Evolutionary conservation across 2,113 vertebrate genomes (phyloP), one percentile per base, ranked within the genome.

Genomic region (Phalacrocorax carbo): DNA sequence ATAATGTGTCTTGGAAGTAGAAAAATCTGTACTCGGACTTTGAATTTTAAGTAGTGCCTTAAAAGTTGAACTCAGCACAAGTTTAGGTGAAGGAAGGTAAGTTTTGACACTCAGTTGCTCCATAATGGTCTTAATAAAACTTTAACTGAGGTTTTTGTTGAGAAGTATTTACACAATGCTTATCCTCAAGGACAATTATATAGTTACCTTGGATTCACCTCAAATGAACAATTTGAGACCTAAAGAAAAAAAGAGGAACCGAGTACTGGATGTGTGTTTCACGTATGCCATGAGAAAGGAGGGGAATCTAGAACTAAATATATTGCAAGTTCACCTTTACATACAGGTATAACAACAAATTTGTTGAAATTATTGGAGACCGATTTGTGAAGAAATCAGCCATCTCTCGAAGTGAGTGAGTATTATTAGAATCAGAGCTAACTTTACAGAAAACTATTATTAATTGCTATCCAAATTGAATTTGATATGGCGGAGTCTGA

Each of bases 391-490:
- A 78, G 69, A 95, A 94, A 88, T 81, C 58, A 90, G 60, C 34
- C 65, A 89, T 65, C 26, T 90, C 80, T 51, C 21, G 20, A 58
- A 91, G 32, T 88, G 68, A 91, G 36, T 69, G 76, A 88, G n/a
- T 81, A 78, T 79, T 94, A 81, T 52, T 65, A 88, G 91, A 94
- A 86, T 62, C 1, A 12, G 26, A 82, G 36, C 65, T 86, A 93
- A 90, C 86, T 92, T 95, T 94, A 93, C 48, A 82, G 91, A 95
- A 90, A 90, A n/a, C 46, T 88, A 2, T 89, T 96, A 93, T 92
- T 93, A 94, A 95, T 96, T 88, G 82, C 42, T 90, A 62, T 54
- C 64, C 36, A 95, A 94, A 97, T 93, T 95, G 93, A 94, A 94
- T 93, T 94, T 93, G 93, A 80, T 95, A 82, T 84, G 52, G 62